Evolutionary conservation across 2,888 invertebrate species (phyloP).

Genomic region (Lymantria monacha): DNA sequence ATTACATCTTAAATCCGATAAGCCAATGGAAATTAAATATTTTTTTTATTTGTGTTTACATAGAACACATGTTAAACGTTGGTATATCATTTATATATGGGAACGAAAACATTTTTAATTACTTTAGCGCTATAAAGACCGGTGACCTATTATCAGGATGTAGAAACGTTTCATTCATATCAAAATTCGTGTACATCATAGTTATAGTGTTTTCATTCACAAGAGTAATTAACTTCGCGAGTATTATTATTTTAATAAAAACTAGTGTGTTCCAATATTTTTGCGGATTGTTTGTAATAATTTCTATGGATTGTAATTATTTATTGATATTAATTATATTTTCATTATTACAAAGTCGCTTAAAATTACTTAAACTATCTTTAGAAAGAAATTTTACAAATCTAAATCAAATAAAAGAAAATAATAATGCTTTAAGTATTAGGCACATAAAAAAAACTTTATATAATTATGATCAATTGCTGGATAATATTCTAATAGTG

Average conservation of each 20-base stretch:
- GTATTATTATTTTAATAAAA: not conserved
- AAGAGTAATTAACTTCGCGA: no score
- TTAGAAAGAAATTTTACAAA: not conserved
- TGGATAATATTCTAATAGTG: constrained; percentile 5
- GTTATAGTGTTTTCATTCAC: not conserved
- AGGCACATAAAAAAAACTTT: constrained; percentile 2
- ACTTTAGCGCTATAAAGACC: not conserved
- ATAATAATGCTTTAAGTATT: not conserved
- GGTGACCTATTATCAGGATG: not conserved
- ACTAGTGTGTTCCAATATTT: not conserved
- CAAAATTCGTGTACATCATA: no score
- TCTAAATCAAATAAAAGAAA: not conserved
- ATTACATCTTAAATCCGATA: not conserved
- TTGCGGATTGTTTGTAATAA: not conserved
- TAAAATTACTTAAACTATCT: not conserved
- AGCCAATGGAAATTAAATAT: not conserved
- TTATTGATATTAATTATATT: not conserved
- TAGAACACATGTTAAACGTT: not conserved
- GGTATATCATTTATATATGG: not conserved
- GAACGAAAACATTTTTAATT: constrained; percentile 1
- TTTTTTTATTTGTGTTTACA: not conserved
- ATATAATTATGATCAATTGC: constrained; percentile 5
- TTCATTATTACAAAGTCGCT: constrained; percentile 2
- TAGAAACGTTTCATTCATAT: not conserved
- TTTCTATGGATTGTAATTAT: not conserved